phyloP scores from a whole-genome alignment of 2,113 vertebrate species.

The Dromiciops gliroides region DNA sequence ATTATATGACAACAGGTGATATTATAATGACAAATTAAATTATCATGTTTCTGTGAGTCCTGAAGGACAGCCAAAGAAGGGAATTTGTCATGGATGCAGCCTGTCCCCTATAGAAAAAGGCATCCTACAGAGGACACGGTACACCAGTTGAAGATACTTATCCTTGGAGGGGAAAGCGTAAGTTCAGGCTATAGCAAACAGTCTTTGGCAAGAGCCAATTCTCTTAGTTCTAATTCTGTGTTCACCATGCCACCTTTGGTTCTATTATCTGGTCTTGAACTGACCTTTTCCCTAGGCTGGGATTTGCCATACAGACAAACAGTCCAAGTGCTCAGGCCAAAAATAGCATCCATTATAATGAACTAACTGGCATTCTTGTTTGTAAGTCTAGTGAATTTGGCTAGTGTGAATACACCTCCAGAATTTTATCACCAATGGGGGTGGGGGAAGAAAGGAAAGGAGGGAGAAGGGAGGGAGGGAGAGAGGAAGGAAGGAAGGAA shows the following conservation, averaged over 20 bases:
- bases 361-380: background rate
- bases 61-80: background rate
- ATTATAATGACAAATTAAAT: background rate
- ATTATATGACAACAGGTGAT: background rate
- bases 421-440: background rate
- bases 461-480: too few species aligned
- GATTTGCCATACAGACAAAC: background rate
- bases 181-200: background rate
- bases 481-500: too few species aligned
- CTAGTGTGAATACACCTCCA: background rate
- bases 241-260: background rate
- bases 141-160: background rate
- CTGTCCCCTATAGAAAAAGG: background rate
- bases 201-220: background rate
- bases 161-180: background rate
- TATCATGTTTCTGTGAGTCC: background rate
- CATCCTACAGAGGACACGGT: background rate
- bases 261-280: background rate
- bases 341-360: background rate
- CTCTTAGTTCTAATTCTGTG: background rate
- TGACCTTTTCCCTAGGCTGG: background rate
- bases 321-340: background rate
- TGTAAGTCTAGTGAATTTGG: background rate
- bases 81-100: background rate
- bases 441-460: too few species aligned